Conservation (phyloP, 1,140 invertebrate species). For the Brevipalpus yothersi region DNA sequence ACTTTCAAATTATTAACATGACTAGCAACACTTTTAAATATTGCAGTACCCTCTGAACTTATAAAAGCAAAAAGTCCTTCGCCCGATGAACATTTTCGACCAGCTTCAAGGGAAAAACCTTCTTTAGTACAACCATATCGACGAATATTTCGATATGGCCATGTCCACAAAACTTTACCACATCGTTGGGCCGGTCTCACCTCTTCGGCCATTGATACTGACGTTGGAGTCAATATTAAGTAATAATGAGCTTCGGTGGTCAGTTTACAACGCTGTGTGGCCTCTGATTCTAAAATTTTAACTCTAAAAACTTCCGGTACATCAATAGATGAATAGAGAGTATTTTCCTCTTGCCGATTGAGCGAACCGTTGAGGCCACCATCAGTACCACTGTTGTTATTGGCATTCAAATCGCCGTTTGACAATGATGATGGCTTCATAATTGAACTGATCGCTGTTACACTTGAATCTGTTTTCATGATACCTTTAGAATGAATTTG, state of each 20-base stretch:
- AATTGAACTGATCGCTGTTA: background rate
- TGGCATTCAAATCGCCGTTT: background rate
- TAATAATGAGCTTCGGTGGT: constrained; percentile 33
- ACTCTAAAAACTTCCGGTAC: constrained; percentile 31
- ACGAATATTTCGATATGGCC: constrained; percentile 61
- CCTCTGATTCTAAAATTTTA: constrained; percentile 46
- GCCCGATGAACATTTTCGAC: constrained; percentile 56
- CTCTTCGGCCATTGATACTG: constrained; percentile 41
- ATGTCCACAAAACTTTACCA: constrained; percentile 35
- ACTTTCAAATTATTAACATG: constrained; percentile 11
- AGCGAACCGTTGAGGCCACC: background rate
- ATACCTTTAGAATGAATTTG: background rate
- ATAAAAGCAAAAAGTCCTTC: constrained; percentile 55
- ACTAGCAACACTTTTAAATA: constrained; percentile 12
- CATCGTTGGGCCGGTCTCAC: constrained; percentile 13
- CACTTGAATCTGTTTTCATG: background rate
- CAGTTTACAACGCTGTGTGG: constrained; percentile 42
- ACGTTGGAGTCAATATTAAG: constrained; percentile 39
- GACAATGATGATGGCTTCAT: background rate
- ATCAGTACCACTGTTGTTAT: background rate
- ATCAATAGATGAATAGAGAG: constrained; percentile 46
- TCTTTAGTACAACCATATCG: constrained; percentile 53
- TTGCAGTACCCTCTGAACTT: constrained; percentile 13
- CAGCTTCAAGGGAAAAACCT: constrained; percentile 70
- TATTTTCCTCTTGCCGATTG: constrained; percentile 55